These are phyloP conservation scores for Calliphora vomitoria DNA, from an alignment of 2,888 invertebrate species.

Conservation along the genomic window DNA sequence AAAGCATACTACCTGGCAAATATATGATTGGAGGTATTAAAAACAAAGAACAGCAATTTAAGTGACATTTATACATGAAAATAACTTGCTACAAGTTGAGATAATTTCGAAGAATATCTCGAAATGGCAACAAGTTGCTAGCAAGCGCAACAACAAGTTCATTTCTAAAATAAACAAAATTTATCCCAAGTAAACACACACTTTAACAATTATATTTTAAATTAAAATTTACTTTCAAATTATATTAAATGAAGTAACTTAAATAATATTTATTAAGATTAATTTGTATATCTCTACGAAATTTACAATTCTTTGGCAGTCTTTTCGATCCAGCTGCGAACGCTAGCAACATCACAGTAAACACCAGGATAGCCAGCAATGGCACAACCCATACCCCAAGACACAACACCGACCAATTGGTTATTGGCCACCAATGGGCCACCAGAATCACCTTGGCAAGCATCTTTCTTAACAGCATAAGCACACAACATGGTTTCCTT, in stretches of 20 bases:
- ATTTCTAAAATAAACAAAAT: too few species aligned
- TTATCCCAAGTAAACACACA: too few species aligned
- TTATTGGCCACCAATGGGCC: conserved; percentile 81
- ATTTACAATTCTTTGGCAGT: conserved; percentile 74
- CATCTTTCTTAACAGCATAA: conserved; percentile 78
- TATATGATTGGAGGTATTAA: too few species aligned
- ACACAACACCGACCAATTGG: conserved; percentile 82
- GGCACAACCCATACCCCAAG: conserved; percentile 83
- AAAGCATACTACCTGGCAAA: too few species aligned
- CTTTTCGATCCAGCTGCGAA: conserved; percentile 77
- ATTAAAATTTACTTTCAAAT: too few species aligned
- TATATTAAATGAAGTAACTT: background rate
- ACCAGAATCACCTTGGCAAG: conserved; percentile 84
- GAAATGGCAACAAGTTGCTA: too few species aligned
- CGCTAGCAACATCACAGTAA: conserved; percentile 79
- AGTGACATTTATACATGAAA: too few species aligned
- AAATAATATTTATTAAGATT: background rate
- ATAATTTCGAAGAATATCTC: too few species aligned
- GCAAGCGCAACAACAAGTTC: too few species aligned
- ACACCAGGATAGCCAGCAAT: conserved; percentile 80
- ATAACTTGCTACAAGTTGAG: too few species aligned
- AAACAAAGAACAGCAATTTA: too few species aligned
- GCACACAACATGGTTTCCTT: conserved; percentile 80
- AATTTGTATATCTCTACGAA: background rate
- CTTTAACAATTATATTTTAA: too few species aligned